These are phyloP conservation scores for Calephelis nemesis DNA, from an alignment of 1,140 invertebrate genomes.

Conservation along the genomic window DNA sequence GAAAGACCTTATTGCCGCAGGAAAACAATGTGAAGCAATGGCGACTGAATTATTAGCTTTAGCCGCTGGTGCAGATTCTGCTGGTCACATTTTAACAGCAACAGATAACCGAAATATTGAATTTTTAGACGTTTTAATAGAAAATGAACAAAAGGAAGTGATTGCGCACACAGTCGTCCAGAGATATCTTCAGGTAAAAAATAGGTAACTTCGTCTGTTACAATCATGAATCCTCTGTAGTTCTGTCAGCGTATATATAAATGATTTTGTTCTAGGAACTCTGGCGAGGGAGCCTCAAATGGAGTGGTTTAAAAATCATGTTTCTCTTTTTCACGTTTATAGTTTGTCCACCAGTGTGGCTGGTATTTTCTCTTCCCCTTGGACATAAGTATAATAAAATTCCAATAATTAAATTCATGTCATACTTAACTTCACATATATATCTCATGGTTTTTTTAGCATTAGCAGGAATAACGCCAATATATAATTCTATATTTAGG, in stretches of 20 bases:
- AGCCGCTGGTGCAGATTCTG: slow-evolving; percentile 95
- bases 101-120: slow-evolving; percentile 95
- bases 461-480: slow-evolving; percentile 94
- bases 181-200: slow-evolving; percentile 90
- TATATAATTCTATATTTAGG: slow-evolving; percentile 88
- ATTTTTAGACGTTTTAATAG: slow-evolving; percentile 98
- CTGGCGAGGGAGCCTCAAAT: slow-evolving; percentile 96
- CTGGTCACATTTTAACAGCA: slow-evolving; percentile 93
- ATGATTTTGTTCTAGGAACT: slow-evolving; percentile 87
- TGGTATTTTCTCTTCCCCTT: slow-evolving; percentile 96
- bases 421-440: slow-evolving; percentile 98
- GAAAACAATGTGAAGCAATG: slow-evolving; percentile 97
- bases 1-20: slow-evolving; percentile 96
- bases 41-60: slow-evolving; percentile 97
- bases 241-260: slow-evolving; percentile 22
- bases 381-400: slow-evolving; percentile 97
- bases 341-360: slow-evolving; percentile 96
- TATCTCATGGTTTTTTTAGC: slow-evolving; percentile 96
- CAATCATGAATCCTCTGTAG: slow-evolving; percentile 26
- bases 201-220: slow-evolving; percentile 71
- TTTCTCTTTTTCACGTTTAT: slow-evolving; percentile 95
- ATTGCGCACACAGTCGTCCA: slow-evolving; percentile 94
- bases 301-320: slow-evolving; percentile 96
- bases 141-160: slow-evolving; percentile 99
- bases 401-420: slow-evolving; percentile 99